These are phyloP conservation scores for Bos taurus DNA, from an alignment of 2,113 vertebrate genomes.

Conservation along the genomic window ARS-UCD2.0 NC_037332.1:65258001-65258500, in stretches of 20 bases:
- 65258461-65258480: background rate
- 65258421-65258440: background rate
- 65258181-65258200: background rate
- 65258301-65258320: conserved; percentile 88
- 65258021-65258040: background rate
- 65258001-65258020: background rate
- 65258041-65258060: background rate
- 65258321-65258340: conserved; percentile 93
- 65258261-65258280: conserved; percentile 96
- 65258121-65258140: background rate
- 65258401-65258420: background rate
- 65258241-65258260: background rate
- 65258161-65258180: background rate
- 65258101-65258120: background rate
- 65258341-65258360: conserved; percentile 80
- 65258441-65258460: background rate
- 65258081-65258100: background rate
- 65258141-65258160: background rate
- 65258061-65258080: background rate
- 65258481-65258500: background rate
- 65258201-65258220: background rate
- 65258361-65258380: background rate
- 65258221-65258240: background rate
- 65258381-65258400: background rate
- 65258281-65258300: conserved; percentile 96